These are phyloP conservation scores for Falco punctatus DNA, from an alignment of 2,113 vertebrate genomes.

Conservation along the genomic window DNA sequence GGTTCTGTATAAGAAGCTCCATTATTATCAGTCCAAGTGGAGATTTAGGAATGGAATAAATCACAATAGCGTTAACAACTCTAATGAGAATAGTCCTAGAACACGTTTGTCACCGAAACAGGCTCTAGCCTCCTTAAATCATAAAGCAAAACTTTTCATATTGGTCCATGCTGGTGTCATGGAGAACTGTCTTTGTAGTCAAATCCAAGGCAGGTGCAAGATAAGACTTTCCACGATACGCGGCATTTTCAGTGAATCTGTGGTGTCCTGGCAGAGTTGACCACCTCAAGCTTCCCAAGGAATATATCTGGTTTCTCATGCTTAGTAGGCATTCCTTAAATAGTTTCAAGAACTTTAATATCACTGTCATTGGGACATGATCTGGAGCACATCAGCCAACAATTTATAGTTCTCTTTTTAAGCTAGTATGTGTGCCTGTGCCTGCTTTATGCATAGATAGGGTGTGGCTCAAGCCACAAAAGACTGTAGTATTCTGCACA, in stretches of 20 bases:
- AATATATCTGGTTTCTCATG: not conserved
- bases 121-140: not conserved
- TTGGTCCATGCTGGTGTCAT: not conserved
- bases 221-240: not conserved
- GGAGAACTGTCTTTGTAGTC: not conserved
- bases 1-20: not conserved
- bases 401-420: not conserved
- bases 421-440: not conserved
- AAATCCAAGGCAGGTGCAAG: not conserved
- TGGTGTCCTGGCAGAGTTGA: not conserved
- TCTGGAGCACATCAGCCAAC: not conserved
- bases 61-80: not conserved
- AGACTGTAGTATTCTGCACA: not conserved
- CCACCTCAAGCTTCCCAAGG: not conserved
- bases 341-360: not conserved
- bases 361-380: not conserved
- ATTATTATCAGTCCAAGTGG: not conserved
- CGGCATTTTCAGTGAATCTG: not conserved
- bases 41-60: not conserved
- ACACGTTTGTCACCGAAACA: not conserved
- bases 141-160: not conserved
- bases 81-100: not conserved
- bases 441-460: not conserved
- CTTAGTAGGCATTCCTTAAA: not conserved
- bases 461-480: not conserved